These are phyloP conservation scores for Zaprionus camerounensis DNA, from an alignment of 1,140 invertebrate genomes.

Conservation along the genomic window DNA sequence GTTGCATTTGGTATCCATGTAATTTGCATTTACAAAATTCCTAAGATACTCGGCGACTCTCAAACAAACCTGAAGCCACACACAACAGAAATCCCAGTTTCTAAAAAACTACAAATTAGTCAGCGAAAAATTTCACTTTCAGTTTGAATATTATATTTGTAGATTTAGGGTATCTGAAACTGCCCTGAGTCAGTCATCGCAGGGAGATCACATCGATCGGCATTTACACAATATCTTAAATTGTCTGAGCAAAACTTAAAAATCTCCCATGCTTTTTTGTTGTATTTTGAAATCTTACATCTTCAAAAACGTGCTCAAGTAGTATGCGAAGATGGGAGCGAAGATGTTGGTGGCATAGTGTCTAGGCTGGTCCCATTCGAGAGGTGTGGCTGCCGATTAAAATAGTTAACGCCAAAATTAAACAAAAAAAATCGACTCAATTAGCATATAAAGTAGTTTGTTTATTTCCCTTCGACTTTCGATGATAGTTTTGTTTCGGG, in stretches of 20 bases:
- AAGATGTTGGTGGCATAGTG: slow-evolving; percentile 9
- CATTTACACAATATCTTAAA: slow-evolving; percentile 58
- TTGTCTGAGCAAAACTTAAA: slow-evolving; percentile 46
- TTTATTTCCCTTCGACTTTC: slow-evolving; percentile 5
- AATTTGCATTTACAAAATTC: slow-evolving; percentile 34
- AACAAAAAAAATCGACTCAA: neutral
- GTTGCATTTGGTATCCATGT: slow-evolving; percentile 21
- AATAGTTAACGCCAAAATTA: neutral
- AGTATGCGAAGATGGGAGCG: neutral
- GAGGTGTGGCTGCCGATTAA: slow-evolving; percentile 6
- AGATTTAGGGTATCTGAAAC: slow-evolving; percentile 42
- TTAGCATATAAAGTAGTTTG: slow-evolving; percentile 22
- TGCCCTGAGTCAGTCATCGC: slow-evolving; percentile 22
- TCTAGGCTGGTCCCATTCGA: slow-evolving; percentile 8
- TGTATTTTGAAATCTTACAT: slow-evolving; percentile 13
- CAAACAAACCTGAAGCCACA: slow-evolving; percentile 2
- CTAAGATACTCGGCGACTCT: slow-evolving; percentile 14
- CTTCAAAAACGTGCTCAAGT: slow-evolving; percentile 7
- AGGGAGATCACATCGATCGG: slow-evolving; percentile 28
- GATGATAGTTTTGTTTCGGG: neutral
- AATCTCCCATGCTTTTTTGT: slow-evolving; percentile 37
- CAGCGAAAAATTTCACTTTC: slow-evolving; percentile 69
- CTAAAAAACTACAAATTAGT: slow-evolving; percentile 58
- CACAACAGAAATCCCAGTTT: slow-evolving; percentile 31
- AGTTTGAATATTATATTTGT: slow-evolving; percentile 7